Base-by-base conservation (phyloP, 2,888 invertebrate species). In the Coleophora flavipennella region DNA sequence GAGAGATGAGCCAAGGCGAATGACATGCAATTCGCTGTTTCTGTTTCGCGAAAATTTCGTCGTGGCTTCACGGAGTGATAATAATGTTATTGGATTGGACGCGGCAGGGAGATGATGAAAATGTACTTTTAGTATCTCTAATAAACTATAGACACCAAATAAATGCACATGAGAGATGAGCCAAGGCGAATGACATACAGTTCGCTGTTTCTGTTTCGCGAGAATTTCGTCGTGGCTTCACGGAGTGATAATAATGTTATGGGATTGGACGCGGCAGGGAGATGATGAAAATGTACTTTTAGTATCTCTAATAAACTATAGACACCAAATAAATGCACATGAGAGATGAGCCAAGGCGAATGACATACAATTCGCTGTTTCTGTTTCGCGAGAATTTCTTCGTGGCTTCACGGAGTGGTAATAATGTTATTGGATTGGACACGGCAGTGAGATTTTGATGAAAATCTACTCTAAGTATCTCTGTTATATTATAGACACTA, bases 311-410 rank as follows among this genome's bases (percentile, higher is more conserved):
- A n/a, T n/a, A n/a, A n/a, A n/a, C n/a, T n/a, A n/a, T n/a, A n/a
- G n/a, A n/a, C n/a, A n/a, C n/a, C n/a, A 35, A 44, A 39, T 34
- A 13, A 25, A 37, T 34, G 37, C 41, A 33, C 32, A 41, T 38
- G 44, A 41, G 40, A 45, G 49, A 45, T 49, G 46, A 45, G 46
- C 43, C 45, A 20, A n/a, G n/a, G n/a, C 31, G 32, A 33, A 38
- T 36, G 39, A 36, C 35, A 35, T 40, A 36, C 38, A 26, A 8
- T 26, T 34, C 25, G 41, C 53, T 48, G 45, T 57, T 51, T 51
- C 50, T 51, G 55, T 57, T 55, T 52, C 49, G 48, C 47, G 40
- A 45, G 47, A 51, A 55, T 54, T 53, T 49, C 49, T 48, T 51
- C 49, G 43, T 39, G 37, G 35, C 29, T 38, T 13, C 7, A 10